Evolutionary conservation across 2,113 vertebrate genomes (phyloP).

Genomic region (Brachypteracias leptosomus): DNA sequence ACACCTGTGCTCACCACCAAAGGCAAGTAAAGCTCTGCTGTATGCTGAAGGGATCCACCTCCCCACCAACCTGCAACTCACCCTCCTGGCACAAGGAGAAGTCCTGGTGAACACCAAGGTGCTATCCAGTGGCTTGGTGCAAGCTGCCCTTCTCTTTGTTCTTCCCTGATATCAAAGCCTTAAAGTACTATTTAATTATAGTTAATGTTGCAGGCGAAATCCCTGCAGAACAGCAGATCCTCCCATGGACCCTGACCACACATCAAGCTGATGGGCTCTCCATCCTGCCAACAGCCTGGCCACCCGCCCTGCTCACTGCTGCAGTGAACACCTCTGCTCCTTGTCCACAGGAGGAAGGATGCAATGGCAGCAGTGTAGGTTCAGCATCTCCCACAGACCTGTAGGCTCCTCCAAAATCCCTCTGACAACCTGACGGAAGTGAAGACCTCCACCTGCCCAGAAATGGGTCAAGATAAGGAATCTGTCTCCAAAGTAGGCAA

Average conservation of each 20-base stretch:
- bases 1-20: background rate
- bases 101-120: background rate
- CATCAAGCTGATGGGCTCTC: background rate
- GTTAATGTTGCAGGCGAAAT: background rate
- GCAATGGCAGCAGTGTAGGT: accelerated
- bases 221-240: background rate
- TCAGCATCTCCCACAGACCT: background rate
- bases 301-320: background rate
- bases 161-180: background rate
- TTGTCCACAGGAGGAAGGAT: background rate
- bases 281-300: background rate
- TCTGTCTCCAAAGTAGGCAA: background rate
- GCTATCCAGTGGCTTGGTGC: background rate
- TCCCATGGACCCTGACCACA: background rate
- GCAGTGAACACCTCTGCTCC: background rate
- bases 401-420: background rate
- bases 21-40: background rate
- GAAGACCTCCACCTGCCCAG: background rate
- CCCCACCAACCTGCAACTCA: background rate
- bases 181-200: background rate
- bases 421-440: background rate
- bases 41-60: background rate
- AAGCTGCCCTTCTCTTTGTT: background rate
- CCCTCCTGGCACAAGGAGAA: background rate
- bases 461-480: background rate